A percentile compares a stretch with the other conserved stretches of the same genome.
Evolutionary conservation across 2,797 vertebrate species (phyloP).

Genomic region (Cichlasoma orientale): DNA sequence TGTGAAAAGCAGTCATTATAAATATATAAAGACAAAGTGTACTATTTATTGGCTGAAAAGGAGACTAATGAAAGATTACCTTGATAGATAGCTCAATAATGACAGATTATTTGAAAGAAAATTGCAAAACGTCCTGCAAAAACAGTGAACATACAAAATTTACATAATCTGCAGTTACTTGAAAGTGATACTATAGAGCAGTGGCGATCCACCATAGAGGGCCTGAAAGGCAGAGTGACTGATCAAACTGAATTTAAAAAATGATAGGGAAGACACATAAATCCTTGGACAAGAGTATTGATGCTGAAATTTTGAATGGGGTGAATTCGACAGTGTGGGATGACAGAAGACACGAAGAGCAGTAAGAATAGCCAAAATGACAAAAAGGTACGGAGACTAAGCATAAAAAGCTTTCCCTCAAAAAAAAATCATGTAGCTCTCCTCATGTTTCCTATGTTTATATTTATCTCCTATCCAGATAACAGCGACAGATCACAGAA

Average conservation of each 20-base stretch:
- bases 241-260: neutral
- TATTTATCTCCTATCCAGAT: conserved; percentile 28
- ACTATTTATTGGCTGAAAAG: neutral
- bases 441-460: conserved; percentile 19
- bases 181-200: neutral
- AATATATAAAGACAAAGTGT: neutral
- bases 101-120: neutral
- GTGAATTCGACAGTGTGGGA: neutral
- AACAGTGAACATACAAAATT: neutral
- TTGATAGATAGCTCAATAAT: neutral
- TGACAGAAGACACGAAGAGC: neutral
- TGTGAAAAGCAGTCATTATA: conserved; percentile 5
- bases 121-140: neutral
- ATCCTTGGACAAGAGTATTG: neutral
- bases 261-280: neutral
- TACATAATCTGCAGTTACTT: neutral
- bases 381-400: neutral
- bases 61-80: neutral
- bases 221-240: neutral
- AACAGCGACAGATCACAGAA: conserved; percentile 29
- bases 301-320: neutral
- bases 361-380: neutral
- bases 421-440: neutral
- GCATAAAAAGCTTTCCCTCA: neutral
- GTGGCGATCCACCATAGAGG: too few species aligned